These are phyloP conservation scores for Sphinx pinastri DNA, from an alignment of 2,888 invertebrate genomes.

Conservation along the genomic window DNA sequence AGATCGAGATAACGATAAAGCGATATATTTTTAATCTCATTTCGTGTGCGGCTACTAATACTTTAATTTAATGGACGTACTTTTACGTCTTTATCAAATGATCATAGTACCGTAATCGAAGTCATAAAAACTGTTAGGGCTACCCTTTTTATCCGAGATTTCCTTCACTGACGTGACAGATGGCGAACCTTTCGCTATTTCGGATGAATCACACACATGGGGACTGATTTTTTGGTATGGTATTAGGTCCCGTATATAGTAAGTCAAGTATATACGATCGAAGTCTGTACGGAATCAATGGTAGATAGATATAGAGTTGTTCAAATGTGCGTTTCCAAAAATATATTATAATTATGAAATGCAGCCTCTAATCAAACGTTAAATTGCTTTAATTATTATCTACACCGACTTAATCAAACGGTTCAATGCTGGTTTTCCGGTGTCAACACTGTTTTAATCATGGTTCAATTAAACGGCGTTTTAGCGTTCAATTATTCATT, in stretches of 20 bases:
- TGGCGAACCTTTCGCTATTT: background rate
- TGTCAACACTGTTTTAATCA: background rate
- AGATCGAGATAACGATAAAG: constrained; percentile 15
- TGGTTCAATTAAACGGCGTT: background rate
- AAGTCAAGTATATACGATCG: too few species aligned
- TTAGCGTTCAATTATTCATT: background rate
- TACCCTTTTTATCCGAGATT: background rate
- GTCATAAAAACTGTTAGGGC: constrained; percentile 1
- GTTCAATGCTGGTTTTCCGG: background rate
- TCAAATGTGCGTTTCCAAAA: background rate
- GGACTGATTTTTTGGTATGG: background rate
- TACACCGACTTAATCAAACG: background rate
- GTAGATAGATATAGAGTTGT: background rate
- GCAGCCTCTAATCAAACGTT: background rate
- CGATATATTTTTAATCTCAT: background rate
- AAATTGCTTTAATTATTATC: background rate
- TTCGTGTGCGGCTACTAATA: background rate
- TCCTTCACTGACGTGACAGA: background rate
- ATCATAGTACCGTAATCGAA: background rate
- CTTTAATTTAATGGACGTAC: background rate
- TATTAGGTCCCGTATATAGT: background rate
- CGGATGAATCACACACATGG: background rate
- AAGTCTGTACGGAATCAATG: too few species aligned
- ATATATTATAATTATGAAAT: background rate
- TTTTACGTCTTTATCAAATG: background rate